A percentile compares a stretch with the other conserved stretches of the same genome.
Conservation (phyloP, 2,113 vertebrate genomes). For the Canis aureus region DNA sequence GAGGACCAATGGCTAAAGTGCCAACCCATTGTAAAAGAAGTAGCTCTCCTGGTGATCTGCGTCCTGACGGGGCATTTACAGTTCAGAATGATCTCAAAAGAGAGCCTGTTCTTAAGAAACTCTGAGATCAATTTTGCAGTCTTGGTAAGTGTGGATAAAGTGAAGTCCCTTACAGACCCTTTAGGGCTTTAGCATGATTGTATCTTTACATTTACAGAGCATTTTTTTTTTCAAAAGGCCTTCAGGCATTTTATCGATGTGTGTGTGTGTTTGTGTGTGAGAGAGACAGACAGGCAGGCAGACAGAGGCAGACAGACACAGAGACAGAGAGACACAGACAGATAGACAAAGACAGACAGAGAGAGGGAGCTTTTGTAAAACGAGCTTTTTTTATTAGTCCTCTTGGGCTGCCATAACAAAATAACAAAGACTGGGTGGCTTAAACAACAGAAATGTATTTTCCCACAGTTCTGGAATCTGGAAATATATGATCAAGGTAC, state of each 20-base stretch:
- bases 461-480: background rate
- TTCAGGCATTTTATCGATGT: conserved; percentile 47
- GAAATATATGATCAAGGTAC: background rate
- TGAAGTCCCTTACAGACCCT: conserved; percentile 22
- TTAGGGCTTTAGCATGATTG: background rate
- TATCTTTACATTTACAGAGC: background rate
- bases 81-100: background rate
- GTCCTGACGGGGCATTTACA: background rate
- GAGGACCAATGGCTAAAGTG: background rate
- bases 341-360: background rate
- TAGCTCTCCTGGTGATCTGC: background rate
- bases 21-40: background rate
- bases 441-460: background rate
- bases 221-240: conserved; percentile 24
- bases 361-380: background rate
- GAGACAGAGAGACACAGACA: background rate
- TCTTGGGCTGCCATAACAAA: background rate
- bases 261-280: background rate
- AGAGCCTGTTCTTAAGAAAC: background rate
- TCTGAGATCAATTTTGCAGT: background rate
- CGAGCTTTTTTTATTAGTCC: background rate
- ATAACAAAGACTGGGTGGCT: background rate
- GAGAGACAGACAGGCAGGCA: background rate
- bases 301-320: background rate
- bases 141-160: background rate